Evolutionary conservation across 2,888 invertebrate genomes (phyloP).

Genomic region (Cepaea hortensis): DNA sequence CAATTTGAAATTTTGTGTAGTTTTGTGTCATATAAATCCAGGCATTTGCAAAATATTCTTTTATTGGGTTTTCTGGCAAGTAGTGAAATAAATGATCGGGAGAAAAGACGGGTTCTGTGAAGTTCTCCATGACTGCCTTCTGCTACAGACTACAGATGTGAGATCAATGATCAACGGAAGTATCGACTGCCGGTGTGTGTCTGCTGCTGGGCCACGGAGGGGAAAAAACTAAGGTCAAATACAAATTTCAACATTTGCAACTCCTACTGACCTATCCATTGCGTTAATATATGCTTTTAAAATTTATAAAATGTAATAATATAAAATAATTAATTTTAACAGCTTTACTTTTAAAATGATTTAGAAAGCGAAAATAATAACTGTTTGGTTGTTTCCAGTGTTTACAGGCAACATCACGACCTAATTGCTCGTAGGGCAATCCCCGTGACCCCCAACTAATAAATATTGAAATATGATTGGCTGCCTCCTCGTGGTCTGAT

Average conservation of each 20-base stretch:
- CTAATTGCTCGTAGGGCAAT: not conserved
- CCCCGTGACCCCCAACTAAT: constrained; percentile 12
- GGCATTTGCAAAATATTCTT: constrained; percentile 52
- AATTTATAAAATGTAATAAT: too few species aligned
- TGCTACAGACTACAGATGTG: not conserved
- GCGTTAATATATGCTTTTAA: too few species aligned
- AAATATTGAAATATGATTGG: not conserved
- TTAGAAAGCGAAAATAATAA: not conserved
- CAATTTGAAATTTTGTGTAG: constrained; percentile 70
- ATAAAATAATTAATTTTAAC: too few species aligned
- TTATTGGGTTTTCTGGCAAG: constrained; percentile 58
- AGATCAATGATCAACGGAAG: not conserved
- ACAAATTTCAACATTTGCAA: too few species aligned
- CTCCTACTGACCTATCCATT: too few species aligned
- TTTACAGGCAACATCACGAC: not conserved
- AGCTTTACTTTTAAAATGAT: not conserved
- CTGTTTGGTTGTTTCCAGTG: not conserved
- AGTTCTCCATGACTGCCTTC: constrained; percentile 26
- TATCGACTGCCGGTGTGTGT: not conserved
- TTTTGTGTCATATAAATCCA: constrained; percentile 66
- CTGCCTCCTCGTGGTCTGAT: constrained; percentile 18
- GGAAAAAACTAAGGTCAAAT: too few species aligned
- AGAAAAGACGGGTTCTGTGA: constrained; percentile 3
- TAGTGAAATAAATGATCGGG: constrained; percentile 34
- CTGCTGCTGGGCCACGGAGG: too few species aligned